phyloP scores from a whole-genome alignment of 2,113 vertebrate species.

The Benthochromis sp. region DNA sequence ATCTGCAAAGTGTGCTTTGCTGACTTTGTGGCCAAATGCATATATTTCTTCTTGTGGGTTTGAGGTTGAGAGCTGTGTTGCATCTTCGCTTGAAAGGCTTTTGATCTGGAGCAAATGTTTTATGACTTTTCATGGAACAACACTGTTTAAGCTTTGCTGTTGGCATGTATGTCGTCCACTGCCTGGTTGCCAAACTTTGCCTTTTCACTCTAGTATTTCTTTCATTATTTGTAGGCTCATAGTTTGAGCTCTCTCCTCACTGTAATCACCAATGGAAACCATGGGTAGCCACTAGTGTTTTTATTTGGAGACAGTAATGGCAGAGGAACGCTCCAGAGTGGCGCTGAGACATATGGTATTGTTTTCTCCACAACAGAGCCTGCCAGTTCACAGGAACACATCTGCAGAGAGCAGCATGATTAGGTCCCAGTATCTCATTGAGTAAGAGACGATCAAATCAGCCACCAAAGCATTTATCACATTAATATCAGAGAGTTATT shows the following conservation, averaged over 20 bases:
- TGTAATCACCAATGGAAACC: constrained; percentile 61
- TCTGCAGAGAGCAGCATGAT: constrained; percentile 18
- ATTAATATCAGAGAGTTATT: constrained; percentile 34
- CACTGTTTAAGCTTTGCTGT: constrained; percentile 23
- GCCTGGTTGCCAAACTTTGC: constrained; percentile 53
- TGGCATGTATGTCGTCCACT: constrained; percentile 35
- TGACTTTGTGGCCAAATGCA: constrained; percentile 15
- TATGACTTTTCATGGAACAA: constrained; percentile 37
- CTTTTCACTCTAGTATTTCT: constrained; percentile 25
- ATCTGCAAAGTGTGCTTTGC: constrained; percentile 11
- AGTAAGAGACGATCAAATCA: constrained; percentile 30
- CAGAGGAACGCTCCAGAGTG: constrained; percentile 29
- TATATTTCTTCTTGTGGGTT: constrained; percentile 13
- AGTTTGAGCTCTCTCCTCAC: neutral
- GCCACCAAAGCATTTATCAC: constrained; percentile 36
- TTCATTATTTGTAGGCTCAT: constrained; percentile 29
- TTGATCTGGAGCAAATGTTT: constrained; percentile 22
- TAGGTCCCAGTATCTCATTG: neutral
- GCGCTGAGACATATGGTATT: constrained; percentile 57
- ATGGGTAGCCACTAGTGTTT: constrained; percentile 46
- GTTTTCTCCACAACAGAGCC: constrained; percentile 44
- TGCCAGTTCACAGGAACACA: constrained; percentile 18
- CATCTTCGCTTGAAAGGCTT: constrained; percentile 18
- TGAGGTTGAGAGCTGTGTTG: neutral
- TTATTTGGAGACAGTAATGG: constrained; percentile 30